Evolutionary conservation across 2,113 vertebrate genomes (phyloP).

Genomic region (Stictonetta naevosa): DNA sequence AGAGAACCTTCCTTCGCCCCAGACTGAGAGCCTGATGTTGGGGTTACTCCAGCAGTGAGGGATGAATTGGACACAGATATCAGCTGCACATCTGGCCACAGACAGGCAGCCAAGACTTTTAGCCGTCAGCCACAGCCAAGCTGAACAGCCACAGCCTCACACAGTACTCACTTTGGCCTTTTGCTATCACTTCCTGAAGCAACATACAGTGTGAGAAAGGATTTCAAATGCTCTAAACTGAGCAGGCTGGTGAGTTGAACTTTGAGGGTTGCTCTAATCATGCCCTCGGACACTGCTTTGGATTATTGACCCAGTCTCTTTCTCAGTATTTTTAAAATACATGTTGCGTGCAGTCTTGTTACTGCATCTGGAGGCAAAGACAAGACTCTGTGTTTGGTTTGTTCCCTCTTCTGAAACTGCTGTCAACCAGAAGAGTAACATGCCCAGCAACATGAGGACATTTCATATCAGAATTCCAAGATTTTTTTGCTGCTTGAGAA

Average conservation of each 20-base stretch:
- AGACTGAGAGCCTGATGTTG: neutral
- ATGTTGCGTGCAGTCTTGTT: neutral
- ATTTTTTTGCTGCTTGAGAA: neutral
- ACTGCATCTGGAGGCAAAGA: neutral
- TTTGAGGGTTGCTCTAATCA: neutral
- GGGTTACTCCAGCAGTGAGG: neutral
- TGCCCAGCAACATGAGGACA: neutral
- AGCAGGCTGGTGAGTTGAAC: accelerated
- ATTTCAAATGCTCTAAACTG: neutral
- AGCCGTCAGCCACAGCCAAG: neutral
- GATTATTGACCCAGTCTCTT: neutral
- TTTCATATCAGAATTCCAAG: neutral
- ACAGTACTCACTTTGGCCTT: neutral
- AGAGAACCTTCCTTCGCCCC: neutral
- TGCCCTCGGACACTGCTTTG: neutral
- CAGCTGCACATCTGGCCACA: neutral
- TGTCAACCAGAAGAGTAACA: neutral
- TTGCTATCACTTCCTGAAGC: neutral
- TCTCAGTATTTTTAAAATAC: neutral
- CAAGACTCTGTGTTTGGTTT: neutral
- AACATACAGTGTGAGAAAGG: neutral
- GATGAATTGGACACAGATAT: neutral
- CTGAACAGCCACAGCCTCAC: neutral
- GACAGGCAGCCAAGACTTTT: neutral
- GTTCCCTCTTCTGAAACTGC: neutral